Percentiles rank a stretch among this genome's conserved stretches.
phyloP scores from a whole-genome alignment of 2,888 invertebrate genomes.

The Azorinus chamasolen region DNA sequence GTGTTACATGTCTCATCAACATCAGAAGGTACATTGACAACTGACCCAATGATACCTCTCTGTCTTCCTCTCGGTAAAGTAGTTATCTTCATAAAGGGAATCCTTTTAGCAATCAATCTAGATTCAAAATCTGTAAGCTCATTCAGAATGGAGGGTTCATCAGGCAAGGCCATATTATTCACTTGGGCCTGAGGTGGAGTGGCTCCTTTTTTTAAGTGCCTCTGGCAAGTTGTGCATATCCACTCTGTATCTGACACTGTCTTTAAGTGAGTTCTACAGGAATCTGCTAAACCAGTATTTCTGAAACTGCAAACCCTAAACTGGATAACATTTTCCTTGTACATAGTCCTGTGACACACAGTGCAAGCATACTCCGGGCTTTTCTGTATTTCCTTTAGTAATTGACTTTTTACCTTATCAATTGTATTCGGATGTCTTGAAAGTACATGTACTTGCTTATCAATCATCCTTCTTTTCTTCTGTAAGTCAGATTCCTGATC shows the following conservation, averaged over 20 bases:
- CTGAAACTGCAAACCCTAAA: neutral
- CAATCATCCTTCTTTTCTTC: neutral
- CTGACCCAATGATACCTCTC: slow-evolving; percentile 25
- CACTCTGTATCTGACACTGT: neutral
- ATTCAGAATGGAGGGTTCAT: neutral
- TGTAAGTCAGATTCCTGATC: no score
- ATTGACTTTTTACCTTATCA: neutral
- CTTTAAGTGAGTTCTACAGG: neutral
- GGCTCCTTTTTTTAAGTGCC: slow-evolving; percentile 13
- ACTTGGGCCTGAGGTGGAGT: slow-evolving; percentile 30
- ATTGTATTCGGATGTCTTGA: neutral
- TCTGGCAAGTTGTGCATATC: slow-evolving; percentile 29
- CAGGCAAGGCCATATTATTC: slow-evolving; percentile 23
- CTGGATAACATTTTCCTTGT: neutral
- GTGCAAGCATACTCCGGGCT: slow-evolving; percentile 13
- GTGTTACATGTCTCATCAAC: slow-evolving; percentile 11
- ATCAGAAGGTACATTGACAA: slow-evolving; percentile 43
- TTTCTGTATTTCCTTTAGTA: neutral
- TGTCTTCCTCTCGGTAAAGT: slow-evolving; percentile 39
- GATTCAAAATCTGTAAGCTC: slow-evolving; percentile 23
- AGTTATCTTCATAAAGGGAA: slow-evolving; percentile 46
- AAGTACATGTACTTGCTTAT: neutral
- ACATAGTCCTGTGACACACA: slow-evolving; percentile 1
- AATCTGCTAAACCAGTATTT: no score
- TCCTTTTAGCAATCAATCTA: slow-evolving; percentile 8